Conservation (phyloP, 1,140 invertebrate genomes). For the Drosophila melanica region DNA sequence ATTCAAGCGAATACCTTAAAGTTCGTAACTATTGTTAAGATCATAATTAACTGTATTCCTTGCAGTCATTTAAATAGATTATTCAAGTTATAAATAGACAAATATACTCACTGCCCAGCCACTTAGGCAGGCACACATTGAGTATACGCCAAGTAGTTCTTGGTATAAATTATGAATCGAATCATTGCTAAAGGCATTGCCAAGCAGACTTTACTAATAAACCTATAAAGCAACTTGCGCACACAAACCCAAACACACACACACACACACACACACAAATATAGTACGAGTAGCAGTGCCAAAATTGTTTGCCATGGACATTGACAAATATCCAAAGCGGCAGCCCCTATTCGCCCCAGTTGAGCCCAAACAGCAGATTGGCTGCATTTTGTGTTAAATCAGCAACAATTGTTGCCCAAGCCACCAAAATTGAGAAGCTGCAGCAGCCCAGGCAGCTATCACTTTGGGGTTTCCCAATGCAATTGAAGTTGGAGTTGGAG, state of each 20-base stretch:
- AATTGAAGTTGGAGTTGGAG: slow-evolving; percentile 27
- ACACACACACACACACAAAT: slow-evolving; percentile 2
- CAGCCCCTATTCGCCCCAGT: slow-evolving; percentile 6
- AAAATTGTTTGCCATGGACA: slow-evolving; percentile 42
- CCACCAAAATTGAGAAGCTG: slow-evolving; percentile 33
- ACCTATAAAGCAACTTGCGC: slow-evolving; percentile 25
- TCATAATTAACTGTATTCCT: too few relatives aligned
- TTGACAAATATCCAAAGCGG: slow-evolving; percentile 46
- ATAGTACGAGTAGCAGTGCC: slow-evolving; percentile 14
- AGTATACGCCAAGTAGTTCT: slow-evolving; percentile 24
- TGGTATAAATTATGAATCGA: slow-evolving; percentile 42
- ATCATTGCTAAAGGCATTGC: slow-evolving; percentile 30
- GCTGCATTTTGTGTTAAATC: slow-evolving; percentile 77
- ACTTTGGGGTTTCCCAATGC: slow-evolving; percentile 45
- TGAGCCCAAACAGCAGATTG: slow-evolving; percentile 47
- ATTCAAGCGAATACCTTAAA: too few relatives aligned
- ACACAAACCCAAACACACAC: slow-evolving; percentile 1
- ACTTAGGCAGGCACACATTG: slow-evolving; percentile 22
- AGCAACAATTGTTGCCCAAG: slow-evolving; percentile 74
- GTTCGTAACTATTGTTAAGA: too few relatives aligned
- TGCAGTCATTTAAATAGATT: background rate
- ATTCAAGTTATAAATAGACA: slow-evolving; percentile 1
- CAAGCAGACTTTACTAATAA: slow-evolving; percentile 40
- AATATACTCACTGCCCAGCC: background rate
- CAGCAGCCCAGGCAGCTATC: slow-evolving; percentile 30